Percentiles rank a stretch among this genome's conserved stretches.
These are phyloP conservation scores for Trichogramma dendrolimi DNA, from an alignment of 2,888 invertebrate genomes.

Conservation along the genomic window DNA sequence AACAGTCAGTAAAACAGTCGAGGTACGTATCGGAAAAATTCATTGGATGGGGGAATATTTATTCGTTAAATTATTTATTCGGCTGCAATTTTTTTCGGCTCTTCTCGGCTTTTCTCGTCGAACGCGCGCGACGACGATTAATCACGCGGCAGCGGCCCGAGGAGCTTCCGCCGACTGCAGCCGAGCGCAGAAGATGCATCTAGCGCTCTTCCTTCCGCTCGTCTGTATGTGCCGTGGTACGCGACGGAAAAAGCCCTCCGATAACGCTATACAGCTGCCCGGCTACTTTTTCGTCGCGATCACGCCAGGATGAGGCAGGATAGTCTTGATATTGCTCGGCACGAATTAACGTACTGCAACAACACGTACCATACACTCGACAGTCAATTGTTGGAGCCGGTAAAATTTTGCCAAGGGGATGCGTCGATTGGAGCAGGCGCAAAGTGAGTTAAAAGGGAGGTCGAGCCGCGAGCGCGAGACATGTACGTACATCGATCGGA, in stretches of 20 bases:
- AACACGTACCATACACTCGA: no score
- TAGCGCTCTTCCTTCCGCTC: conserved; percentile 23
- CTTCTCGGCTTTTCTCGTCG: conserved; percentile 20
- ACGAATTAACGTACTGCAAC: no score
- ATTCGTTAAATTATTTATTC: not conserved
- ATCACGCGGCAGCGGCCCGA: conserved; percentile 20
- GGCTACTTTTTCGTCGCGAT: not conserved
- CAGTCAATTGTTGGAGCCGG: no score
- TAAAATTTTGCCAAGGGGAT: no score
- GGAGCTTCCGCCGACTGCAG: conserved; percentile 21
- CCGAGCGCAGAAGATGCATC: conserved; percentile 25
- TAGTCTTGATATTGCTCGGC: no score
- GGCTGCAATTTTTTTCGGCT: conserved; percentile 9
- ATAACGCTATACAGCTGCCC: conserved; percentile 16
- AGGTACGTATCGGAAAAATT: no score
- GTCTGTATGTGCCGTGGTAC: not conserved
- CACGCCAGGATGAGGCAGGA: not conserved
- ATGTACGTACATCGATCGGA: not conserved
- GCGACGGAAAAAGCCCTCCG: not conserved
- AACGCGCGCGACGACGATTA: conserved; percentile 17
- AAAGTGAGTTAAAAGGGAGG: no score
- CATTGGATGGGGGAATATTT: no score
- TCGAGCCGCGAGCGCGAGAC: not conserved
- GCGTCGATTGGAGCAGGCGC: no score
- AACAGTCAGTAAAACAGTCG: no score